A percentile compares a stretch with the other conserved stretches of the same genome.
Evolutionary conservation across 2,797 vertebrate species (phyloP).

Genomic region (Distichodus sexfasciatus): DNA sequence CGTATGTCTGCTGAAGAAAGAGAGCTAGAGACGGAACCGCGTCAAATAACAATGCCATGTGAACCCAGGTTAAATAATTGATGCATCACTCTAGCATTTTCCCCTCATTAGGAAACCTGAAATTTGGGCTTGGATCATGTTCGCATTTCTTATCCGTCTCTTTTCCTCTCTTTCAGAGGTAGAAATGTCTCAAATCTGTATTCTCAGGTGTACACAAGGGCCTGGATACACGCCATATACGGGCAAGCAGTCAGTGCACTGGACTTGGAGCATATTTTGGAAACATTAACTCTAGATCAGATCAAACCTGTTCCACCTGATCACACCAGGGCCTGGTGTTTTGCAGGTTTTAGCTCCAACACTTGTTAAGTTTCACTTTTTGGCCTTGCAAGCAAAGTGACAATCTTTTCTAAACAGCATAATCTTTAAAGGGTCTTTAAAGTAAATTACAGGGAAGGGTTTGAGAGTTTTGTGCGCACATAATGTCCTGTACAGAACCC

Average conservation of each 20-base stretch:
- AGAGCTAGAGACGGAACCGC: not conserved
- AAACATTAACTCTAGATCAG: too few species aligned
- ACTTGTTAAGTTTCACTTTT: too few species aligned
- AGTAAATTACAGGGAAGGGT: too few species aligned
- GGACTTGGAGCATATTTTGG: not conserved
- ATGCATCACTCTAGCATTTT: not conserved
- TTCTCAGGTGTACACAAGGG: not conserved
- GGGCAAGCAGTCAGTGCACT: not conserved
- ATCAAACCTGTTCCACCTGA: too few species aligned
- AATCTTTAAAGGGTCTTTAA: too few species aligned
- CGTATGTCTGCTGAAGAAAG: not conserved
- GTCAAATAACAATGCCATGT: not conserved
- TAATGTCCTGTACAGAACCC: too few species aligned
- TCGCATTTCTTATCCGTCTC: not conserved
- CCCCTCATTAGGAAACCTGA: not conserved
- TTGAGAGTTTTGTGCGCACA: too few species aligned
- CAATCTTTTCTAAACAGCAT: too few species aligned
- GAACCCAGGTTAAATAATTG: conserved; percentile 23
- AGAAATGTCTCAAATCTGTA: not conserved
- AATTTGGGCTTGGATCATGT: not conserved
- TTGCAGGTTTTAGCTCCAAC: too few species aligned
- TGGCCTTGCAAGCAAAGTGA: too few species aligned
- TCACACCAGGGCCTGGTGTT: too few species aligned
- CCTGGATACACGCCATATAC: not conserved
- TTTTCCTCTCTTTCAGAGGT: too few species aligned